Percentiles rank a stretch among this genome's conserved stretches.
These are phyloP conservation scores for Conger conger DNA, from an alignment of 2,113 vertebrate genomes.

Conservation along the genomic window DNA sequence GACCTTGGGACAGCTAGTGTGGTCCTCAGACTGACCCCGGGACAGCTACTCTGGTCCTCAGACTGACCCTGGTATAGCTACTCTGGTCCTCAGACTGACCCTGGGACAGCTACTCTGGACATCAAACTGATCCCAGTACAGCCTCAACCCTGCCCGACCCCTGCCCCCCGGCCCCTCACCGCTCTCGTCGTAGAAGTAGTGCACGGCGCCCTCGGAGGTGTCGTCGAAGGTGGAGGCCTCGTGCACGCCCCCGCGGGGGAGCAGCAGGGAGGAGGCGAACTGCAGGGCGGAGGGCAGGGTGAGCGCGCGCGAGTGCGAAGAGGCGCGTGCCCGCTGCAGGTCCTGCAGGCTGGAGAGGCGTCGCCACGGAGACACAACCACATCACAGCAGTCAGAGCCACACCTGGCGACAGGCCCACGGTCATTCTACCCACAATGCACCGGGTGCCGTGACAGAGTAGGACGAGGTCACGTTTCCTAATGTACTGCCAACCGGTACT, in stretches of 20 bases:
- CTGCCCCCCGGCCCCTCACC: conserved; percentile 67
- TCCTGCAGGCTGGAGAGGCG: conserved; percentile 75
- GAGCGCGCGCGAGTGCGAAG: conserved; percentile 80
- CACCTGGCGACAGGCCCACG: background rate
- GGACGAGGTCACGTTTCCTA: no score
- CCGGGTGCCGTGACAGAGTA: no score
- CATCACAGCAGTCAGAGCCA: background rate
- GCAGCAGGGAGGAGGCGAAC: conserved; percentile 81
- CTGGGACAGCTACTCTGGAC: background rate
- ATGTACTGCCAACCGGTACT: no score
- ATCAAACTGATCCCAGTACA: background rate
- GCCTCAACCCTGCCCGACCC: background rate
- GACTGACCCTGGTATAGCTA: background rate
- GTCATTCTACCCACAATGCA: conserved; percentile 1
- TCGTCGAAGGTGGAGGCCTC: conserved; percentile 88
- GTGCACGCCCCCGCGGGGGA: conserved; percentile 80
- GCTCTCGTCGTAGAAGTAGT: conserved; percentile 87
- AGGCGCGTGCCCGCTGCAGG: conserved; percentile 76
- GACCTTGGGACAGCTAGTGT: no score
- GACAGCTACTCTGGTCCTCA: no score
- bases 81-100: background rate
- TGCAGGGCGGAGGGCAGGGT: conserved; percentile 84
- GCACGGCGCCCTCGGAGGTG: conserved; percentile 85
- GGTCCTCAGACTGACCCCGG: no score
- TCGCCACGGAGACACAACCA: background rate